Conservation (phyloP, 1,140 invertebrate genomes). For the Micrasema longulum region DNA sequence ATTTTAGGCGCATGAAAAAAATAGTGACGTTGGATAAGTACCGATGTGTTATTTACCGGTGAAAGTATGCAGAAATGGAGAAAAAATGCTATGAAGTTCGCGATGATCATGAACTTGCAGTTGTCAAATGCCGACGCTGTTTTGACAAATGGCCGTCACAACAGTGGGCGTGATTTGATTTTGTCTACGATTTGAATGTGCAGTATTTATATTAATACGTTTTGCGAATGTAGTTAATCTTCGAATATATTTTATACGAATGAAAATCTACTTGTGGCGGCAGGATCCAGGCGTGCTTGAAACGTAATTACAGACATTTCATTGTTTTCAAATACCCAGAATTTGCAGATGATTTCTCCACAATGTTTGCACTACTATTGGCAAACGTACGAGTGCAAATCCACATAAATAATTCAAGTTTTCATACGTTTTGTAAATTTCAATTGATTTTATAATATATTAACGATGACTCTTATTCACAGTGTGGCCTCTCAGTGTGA, state of each 20-base stretch:
- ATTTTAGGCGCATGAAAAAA: constrained; percentile 8
- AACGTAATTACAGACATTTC: constrained; percentile 42
- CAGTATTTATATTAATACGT: constrained; percentile 19
- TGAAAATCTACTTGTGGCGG: constrained; percentile 41
- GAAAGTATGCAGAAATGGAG: neutral
- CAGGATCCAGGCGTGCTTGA: constrained; percentile 5
- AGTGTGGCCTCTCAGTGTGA: no score
- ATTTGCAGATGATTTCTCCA: constrained; percentile 13
- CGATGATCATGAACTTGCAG: constrained; percentile 28
- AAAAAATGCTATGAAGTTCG: constrained; percentile 20
- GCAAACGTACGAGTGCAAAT: constrained; percentile 9
- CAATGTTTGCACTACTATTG: constrained; percentile 24
- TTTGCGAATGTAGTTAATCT: constrained; percentile 35
- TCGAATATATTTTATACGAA: constrained; percentile 15
- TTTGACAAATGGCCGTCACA: constrained; percentile 51
- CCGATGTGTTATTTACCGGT: neutral
- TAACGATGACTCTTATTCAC: no score
- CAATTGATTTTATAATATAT: no score
- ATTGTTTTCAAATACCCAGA: constrained; percentile 39
- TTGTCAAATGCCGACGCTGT: constrained; percentile 51
- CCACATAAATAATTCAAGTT: constrained; percentile 24
- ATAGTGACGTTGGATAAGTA: neutral
- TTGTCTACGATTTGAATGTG: constrained; percentile 42
- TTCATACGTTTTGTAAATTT: no score
- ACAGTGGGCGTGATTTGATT: constrained; percentile 51